A percentile compares a stretch with the other conserved stretches of the same genome.
These are phyloP conservation scores for Nomada fucata DNA, from an alignment of 2,888 invertebrate species.

Conservation along the genomic window DNA sequence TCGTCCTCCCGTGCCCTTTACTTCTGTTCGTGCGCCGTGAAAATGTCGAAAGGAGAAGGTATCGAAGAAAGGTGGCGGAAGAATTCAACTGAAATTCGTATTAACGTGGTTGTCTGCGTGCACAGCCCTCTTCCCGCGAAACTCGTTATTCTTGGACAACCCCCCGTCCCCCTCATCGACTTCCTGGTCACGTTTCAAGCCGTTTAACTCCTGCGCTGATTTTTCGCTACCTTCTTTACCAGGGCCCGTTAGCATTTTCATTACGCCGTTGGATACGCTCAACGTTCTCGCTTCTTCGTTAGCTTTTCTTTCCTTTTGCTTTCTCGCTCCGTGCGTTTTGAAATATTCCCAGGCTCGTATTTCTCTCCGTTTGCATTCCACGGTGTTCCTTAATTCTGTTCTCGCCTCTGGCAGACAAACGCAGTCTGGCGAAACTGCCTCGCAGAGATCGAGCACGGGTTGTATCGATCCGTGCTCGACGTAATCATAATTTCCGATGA, in stretches of 20 bases:
- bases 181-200: conserved; percentile 41
- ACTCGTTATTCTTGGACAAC: neutral
- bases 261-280: neutral
- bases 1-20: neutral
- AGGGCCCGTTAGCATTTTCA: conserved; percentile 5
- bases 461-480: conserved; percentile 5
- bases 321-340: neutral
- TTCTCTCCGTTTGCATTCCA: neutral
- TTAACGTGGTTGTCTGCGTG: neutral
- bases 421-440: neutral
- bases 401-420: neutral
- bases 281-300: neutral
- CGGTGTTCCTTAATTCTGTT: neutral
- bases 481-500: conserved; percentile 43
- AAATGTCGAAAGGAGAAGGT: neutral
- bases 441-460: neutral
- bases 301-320: neutral
- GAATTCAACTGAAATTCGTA: conserved; percentile 12
- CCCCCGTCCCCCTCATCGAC: neutral
- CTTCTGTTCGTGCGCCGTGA: neutral
- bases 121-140: neutral
- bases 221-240: conserved; percentile 14
- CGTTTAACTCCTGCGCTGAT: conserved; percentile 34
- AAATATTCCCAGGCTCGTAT: neutral
- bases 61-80: neutral